Evolutionary conservation across 2,888 invertebrate species (phyloP), one percentile per base, ranked within the genome.

Genomic region (Spicauda simplicius): DNA sequence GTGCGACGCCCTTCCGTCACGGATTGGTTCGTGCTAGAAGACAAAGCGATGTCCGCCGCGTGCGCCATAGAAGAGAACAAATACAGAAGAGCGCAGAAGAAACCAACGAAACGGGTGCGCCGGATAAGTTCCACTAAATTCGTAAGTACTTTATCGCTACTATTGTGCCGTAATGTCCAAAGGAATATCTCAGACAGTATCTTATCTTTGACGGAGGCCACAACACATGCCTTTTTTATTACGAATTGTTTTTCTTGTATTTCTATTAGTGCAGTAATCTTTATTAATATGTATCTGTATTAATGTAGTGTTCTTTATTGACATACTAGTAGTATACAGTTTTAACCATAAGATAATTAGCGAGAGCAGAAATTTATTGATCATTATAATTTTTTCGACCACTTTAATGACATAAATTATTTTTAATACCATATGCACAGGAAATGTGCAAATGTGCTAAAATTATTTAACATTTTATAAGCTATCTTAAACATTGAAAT

Each of bases 61-160:
- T 37, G 72, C 69, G 37, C 68, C 0, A 63, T 65, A n/a, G 87
- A 87, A 0, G 71, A 75, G 52, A 89, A 91, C 68, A 88, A 83
- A 69, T 91, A 91, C 72, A 82, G 80, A 66, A 77, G 91, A 70
- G 88, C 87, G 0, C 81, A 86, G 80, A 88, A 87, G 81, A 92
- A 91, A 70, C 83, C 86, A 0, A 72, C 81, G 58, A 87, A 90
- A 71, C 76, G 90, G 30, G 91, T 93, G 5, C 76, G 93, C 14
- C 80, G 93, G 72, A 91, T 91, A 74, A 93, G 93, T 79, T 93
- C 93, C 7, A 93, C 93, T 0, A 93, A 93, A 93, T 93, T 91
- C 74, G 93, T 93, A 75, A 93, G 93, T 92, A 37, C 14, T 18
- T 68, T 58, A 61, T 62, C 53, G 12, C 18, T 66, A 52, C 19